Base-by-base conservation (phyloP, 2,113 vertebrate species). In the Jacana jacana region DNA sequence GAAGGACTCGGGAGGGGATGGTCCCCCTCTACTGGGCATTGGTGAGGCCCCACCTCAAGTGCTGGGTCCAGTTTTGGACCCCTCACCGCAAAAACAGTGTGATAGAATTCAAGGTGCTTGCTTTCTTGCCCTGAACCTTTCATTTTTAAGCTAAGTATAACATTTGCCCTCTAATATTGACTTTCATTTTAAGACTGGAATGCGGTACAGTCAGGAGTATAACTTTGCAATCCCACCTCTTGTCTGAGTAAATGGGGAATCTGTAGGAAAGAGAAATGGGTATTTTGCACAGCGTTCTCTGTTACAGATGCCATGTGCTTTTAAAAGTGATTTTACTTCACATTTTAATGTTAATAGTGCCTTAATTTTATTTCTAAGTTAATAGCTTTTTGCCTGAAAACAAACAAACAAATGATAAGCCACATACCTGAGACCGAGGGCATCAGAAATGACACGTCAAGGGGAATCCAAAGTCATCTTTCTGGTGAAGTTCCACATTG, bases 361-460 rank as follows among this genome's bases (percentile, higher is more conserved):
- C 40, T 86, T 48, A 13, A 24, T 24, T 30, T 69, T 52, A 27
- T 54, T 81, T 82, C 49, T 77, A 49, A 81, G 44, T 33, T 44
- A 65, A 68, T 0, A 81, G 16, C 66, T 54, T 81, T 66, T 52
- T 52, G 65, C 33, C 54, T 65, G 58, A 65, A 39, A 75, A 60
- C 8, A 20, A 80, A 48, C 35, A 80, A 40, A 4, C 37, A 35
- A n/a, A n/a, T n/a, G n/a, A 20, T 33, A 19, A 30, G 46, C 15
- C 60, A 86, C 78, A 8, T 76, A 97, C 96, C 95, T 95, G 91
- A 91, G 77, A 64, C 75, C 30, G 30, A 58, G 33, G n/a, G 7
- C 9, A 51, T n/a, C 40, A 28, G 20, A 79, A 54, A 71, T 3
- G 22, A 35, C 39, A 61, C n/a, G n/a, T 94, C 82, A 94, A 48